These are phyloP conservation scores for cat (Felis catus) DNA, from an alignment of 2,113 vertebrate genomes.

Conservation along the genomic window DNA sequence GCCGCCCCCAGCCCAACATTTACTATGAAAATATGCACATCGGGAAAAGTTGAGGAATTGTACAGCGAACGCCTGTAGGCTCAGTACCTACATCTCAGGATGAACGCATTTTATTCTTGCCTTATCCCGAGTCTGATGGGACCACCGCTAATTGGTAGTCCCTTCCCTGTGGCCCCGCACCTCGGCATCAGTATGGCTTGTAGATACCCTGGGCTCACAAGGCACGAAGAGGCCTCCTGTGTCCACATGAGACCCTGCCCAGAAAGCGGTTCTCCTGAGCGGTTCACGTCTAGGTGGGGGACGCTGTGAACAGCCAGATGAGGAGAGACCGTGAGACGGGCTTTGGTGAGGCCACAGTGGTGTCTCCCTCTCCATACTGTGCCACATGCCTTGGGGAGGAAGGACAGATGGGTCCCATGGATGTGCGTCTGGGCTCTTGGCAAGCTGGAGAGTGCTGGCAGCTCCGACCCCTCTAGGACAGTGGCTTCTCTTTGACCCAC, in stretches of 20 bases:
- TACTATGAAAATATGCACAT: neutral
- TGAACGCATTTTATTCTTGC: neutral
- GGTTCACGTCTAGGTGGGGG: neutral
- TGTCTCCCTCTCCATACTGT: neutral
- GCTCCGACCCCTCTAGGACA: neutral
- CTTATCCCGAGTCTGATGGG: neutral
- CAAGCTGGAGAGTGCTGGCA: rapidly evolving
- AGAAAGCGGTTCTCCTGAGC: neutral
- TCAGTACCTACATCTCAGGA: rapidly evolving
- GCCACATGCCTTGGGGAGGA: neutral
- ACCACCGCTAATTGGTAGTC: neutral
- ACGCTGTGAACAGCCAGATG: neutral
- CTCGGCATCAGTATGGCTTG: neutral
- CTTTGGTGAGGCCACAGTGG: neutral
- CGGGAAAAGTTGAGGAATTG: neutral
- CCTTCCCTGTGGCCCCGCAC: neutral
- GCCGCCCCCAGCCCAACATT: neutral
- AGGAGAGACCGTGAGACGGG: neutral
- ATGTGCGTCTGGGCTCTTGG: rapidly evolving
- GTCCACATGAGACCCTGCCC: neutral
- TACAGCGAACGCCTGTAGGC: too few relatives aligned
- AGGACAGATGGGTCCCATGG: neutral
- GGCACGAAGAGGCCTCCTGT: neutral
- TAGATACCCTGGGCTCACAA: neutral
- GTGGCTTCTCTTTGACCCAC: neutral